These are phyloP conservation scores for Pipra filicauda DNA, from an alignment of 2,113 vertebrate species.

Conservation along the genomic window DNA sequence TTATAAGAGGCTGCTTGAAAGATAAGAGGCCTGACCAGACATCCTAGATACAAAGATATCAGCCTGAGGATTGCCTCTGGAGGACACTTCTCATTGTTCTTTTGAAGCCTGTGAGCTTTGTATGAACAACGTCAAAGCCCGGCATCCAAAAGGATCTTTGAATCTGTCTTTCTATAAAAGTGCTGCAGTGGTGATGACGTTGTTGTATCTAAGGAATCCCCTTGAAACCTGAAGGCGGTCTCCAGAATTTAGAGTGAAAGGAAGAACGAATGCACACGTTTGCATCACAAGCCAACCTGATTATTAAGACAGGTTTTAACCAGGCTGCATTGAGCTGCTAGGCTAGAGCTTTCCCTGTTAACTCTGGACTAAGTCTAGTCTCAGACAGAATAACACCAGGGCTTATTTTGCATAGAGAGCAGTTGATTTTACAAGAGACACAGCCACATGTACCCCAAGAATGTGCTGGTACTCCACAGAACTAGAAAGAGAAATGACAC, in stretches of 20 bases:
- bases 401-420: neutral
- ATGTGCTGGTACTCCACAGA: neutral
- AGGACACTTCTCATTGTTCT: constrained; percentile 3
- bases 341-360: neutral
- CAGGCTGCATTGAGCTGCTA: neutral
- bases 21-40: neutral
- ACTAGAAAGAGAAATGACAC: constrained; percentile 13
- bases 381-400: neutral
- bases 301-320: neutral
- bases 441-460: neutral
- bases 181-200: neutral
- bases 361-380: neutral
- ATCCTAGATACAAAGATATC: neutral
- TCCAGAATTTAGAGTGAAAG: neutral
- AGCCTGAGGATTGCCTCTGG: neutral
- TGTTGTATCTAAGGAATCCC: neutral
- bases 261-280: neutral
- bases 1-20: neutral
- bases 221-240: neutral
- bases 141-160: neutral
- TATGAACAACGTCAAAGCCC: neutral
- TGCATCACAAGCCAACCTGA: neutral
- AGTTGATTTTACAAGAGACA: neutral
- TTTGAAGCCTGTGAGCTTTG: neutral
- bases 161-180: neutral